Evolutionary conservation across 2,113 vertebrate species (phyloP).

Genomic region (Plotosus lineatus): DNA sequence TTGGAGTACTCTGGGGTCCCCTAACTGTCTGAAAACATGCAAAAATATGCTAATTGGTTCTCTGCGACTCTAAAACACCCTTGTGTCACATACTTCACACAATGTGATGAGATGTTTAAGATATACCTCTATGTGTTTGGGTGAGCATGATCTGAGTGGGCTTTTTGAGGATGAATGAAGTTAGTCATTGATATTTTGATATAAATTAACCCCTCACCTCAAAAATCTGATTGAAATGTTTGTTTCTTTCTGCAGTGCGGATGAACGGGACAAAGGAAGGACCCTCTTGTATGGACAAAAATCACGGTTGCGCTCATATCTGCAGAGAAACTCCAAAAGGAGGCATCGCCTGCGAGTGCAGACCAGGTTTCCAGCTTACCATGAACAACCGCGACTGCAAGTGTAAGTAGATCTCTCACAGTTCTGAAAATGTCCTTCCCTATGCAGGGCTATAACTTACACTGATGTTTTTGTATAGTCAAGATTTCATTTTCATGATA

Average conservation of each 20-base stretch:
- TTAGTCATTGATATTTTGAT: no score
- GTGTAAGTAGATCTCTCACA: slow-evolving; percentile 75
- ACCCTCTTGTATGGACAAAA: slow-evolving; percentile 99
- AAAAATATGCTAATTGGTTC: no score
- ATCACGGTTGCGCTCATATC: slow-evolving; percentile 97
- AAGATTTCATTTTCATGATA: not conserved
- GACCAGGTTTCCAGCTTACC: slow-evolving; percentile 96
- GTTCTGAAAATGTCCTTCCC: not conserved
- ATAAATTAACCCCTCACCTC: not conserved
- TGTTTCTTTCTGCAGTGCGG: slow-evolving; percentile 60
- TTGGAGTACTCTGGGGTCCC: no score
- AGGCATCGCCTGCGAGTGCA: slow-evolving; percentile 92
- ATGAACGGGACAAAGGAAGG: slow-evolving; percentile 89
- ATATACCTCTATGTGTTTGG: no score
- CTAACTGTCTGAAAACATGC: no score
- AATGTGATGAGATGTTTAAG: no score
- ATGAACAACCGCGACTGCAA: slow-evolving; percentile 96
- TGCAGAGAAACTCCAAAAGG: slow-evolving; percentile 94
- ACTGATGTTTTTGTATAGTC: not conserved
- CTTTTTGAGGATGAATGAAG: no score
- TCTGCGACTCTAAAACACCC: no score
- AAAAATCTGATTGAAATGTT: not conserved
- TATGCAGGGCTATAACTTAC: not conserved
- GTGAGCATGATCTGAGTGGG: no score
- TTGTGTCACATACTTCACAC: no score